Percentiles rank a stretch among this genome's conserved stretches.
Conservation (phyloP, 2,888 invertebrate genomes). For the Cheilosia grossa region DNA sequence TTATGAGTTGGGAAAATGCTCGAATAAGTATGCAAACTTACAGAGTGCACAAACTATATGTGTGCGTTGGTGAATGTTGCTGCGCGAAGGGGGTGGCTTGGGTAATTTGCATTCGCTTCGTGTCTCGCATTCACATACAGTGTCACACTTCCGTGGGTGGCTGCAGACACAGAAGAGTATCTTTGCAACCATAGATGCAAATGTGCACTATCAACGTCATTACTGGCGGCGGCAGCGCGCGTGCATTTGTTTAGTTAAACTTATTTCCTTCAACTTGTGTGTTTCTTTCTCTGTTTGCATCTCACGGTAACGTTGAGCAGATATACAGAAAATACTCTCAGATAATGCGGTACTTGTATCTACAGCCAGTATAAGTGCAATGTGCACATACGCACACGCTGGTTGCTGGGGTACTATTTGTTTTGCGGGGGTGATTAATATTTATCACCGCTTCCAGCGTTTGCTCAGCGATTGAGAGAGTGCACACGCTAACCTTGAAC, state of each 20-base stretch:
- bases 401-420: constrained; percentile 36
- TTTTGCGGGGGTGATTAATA: constrained; percentile 63
- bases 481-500: constrained; percentile 72
- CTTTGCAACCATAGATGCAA: constrained; percentile 53
- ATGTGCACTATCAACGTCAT: constrained; percentile 71
- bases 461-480: constrained; percentile 67
- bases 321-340: constrained; percentile 35
- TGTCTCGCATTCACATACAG: constrained; percentile 67
- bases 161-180: constrained; percentile 38
- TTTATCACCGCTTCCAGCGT: constrained; percentile 70
- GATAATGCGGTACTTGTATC: constrained; percentile 22
- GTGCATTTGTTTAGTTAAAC: constrained; percentile 61
- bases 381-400: constrained; percentile 56
- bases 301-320: constrained; percentile 50
- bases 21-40: constrained; percentile 23
- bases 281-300: constrained; percentile 14
- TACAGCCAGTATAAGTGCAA: constrained; percentile 26
- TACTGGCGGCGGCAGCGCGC: constrained; percentile 58
- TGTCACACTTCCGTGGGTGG: constrained; percentile 74
- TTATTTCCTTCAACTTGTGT: constrained; percentile 49
- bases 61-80: constrained; percentile 52
- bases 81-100: constrained; percentile 3
- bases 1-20: constrained; percentile 52
- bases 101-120: constrained; percentile 67
- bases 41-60: constrained; percentile 19